These are phyloP conservation scores for Delia radicum DNA, from an alignment of 1,140 invertebrate genomes.

Conservation along the genomic window DNA sequence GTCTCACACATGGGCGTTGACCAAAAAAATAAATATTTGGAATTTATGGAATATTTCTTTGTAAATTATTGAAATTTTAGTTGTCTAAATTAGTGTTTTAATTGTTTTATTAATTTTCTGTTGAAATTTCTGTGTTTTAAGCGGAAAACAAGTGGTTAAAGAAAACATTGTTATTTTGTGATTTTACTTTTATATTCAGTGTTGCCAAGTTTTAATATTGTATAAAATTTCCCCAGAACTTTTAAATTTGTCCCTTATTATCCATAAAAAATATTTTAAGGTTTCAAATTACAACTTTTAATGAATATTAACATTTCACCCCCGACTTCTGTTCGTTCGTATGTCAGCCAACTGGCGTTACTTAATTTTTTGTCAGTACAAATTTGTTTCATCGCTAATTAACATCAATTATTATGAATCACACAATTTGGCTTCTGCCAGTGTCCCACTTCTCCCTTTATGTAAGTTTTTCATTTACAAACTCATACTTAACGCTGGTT, in stretches of 20 bases:
- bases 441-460: background rate
- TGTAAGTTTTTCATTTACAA: background rate
- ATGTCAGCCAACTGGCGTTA: background rate
- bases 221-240: too few species aligned
- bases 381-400: constrained; percentile 6
- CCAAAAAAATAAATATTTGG: background rate
- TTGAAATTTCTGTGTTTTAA: background rate
- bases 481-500: background rate
- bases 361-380: background rate
- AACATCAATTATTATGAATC: constrained; percentile 22
- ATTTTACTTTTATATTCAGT: background rate
- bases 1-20: background rate
- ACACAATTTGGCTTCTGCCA: constrained; percentile 10
- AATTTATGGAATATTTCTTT: background rate
- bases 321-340: background rate
- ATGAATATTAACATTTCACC: constrained; percentile 9
- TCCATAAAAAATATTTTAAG: background rate
- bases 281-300: constrained; percentile 5
- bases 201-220: background rate
- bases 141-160: background rate
- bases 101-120: background rate
- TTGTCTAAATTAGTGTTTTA: too few species aligned
- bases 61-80: background rate
- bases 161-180: background rate
- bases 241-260: background rate